Evolutionary conservation across 2,113 vertebrate species (phyloP).

Genomic region (Dasypus novemcinctus): DNA sequence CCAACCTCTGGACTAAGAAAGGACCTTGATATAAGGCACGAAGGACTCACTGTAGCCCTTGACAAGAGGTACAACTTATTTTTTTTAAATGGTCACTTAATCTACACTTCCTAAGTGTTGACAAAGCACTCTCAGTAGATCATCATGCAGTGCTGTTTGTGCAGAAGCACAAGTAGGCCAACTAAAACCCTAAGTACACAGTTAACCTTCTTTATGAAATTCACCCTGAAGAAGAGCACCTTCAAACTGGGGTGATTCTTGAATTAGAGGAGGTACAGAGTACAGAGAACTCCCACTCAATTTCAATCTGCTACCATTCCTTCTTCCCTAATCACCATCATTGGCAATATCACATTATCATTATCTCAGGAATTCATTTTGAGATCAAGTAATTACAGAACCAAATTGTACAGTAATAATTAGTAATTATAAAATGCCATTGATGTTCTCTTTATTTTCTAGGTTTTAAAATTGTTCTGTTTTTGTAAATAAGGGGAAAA

Average conservation of each 20-base stretch:
- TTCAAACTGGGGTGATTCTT: not conserved
- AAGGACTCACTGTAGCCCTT: not conserved
- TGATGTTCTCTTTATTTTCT: not conserved
- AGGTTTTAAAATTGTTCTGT: not conserved
- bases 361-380: not conserved
- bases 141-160: not conserved
- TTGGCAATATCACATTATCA: not conserved
- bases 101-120: not conserved
- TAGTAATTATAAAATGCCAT: slow-evolving; percentile 2
- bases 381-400: slow-evolving; percentile 24
- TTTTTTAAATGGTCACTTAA: slow-evolving; percentile 12
- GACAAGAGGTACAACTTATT: not conserved
- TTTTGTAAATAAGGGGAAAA: slow-evolving; percentile 30
- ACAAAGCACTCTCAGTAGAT: not conserved
- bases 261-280: not conserved
- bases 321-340: not conserved
- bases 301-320: not conserved
- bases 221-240: not conserved
- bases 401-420: not conserved
- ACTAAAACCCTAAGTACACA: not conserved
- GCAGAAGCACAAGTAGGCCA: not conserved
- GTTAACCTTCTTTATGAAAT: not conserved
- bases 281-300: not conserved
- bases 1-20: slow-evolving; percentile 73
- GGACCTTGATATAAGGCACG: slow-evolving; percentile 44